Evolutionary conservation across 64 coral and sea anemone genomes (phyloP).

Genomic region (Dendrophyllia cribrosa): DNA sequence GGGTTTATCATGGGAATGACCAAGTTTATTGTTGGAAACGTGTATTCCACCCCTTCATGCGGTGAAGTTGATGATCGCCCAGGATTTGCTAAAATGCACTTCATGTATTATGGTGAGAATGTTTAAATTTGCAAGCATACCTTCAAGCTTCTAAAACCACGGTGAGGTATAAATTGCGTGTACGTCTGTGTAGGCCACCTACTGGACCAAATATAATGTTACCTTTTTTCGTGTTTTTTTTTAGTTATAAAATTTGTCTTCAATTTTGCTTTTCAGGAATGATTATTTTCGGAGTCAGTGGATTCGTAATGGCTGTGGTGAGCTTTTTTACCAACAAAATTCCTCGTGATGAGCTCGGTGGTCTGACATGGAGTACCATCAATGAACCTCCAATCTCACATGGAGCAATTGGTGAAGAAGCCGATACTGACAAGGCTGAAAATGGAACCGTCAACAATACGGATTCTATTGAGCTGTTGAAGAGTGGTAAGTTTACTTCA

Average conservation of each 20-base stretch:
- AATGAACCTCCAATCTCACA: slow-evolving; percentile 75
- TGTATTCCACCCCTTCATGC: slow-evolving; percentile 73
- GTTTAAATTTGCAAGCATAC: not conserved
- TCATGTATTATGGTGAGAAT: slow-evolving; percentile 93
- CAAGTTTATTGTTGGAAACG: slow-evolving; percentile 86
- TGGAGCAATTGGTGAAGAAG: slow-evolving; percentile 50
- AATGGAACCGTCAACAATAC: slow-evolving; percentile 4
- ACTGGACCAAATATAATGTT: no score
- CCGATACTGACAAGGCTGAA: not conserved
- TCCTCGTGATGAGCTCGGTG: slow-evolving; percentile 87
- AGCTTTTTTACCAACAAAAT: slow-evolving; percentile 88
- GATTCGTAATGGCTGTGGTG: slow-evolving; percentile 81
- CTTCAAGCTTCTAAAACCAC: not conserved
- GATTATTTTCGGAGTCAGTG: slow-evolving; percentile 81
- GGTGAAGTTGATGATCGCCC: slow-evolving; percentile 76
- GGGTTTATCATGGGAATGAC: slow-evolving; percentile 77
- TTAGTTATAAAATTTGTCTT: no score
- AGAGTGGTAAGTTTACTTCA: slow-evolving; percentile 8
- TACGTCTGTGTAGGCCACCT: no score
- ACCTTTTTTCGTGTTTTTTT: no score
- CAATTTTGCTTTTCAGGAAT: slow-evolving; percentile 44
- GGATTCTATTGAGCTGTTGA: slow-evolving; percentile 36
- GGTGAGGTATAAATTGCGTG: no score
- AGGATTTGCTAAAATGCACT: slow-evolving; percentile 90
- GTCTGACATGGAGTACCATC: slow-evolving; percentile 93